These are phyloP conservation scores for Oreochromis grahami DNA, from an alignment of 2,797 vertebrate genomes.

Conservation along the genomic window DNA sequence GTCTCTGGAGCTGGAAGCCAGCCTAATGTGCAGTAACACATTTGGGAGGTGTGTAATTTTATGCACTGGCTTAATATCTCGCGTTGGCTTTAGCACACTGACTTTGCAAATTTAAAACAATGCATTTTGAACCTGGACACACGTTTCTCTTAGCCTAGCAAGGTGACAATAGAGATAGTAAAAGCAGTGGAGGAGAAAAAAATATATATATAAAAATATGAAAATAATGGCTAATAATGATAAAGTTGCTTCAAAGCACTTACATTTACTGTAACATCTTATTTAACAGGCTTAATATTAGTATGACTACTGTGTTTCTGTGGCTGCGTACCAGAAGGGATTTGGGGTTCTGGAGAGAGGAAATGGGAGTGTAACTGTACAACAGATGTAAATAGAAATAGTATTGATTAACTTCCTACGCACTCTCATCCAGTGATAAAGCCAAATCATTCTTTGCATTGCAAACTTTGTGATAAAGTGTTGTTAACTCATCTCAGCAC, in stretches of 20 bases:
- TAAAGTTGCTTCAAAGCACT: neutral
- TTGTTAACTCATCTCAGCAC: neutral
- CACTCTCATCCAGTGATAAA: neutral
- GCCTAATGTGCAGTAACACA: neutral
- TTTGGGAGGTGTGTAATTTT: neutral
- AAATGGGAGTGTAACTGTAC: neutral
- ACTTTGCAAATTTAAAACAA: neutral
- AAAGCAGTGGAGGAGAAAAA: neutral
- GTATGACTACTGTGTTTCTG: neutral
- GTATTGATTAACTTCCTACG: neutral
- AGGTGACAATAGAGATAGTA: neutral
- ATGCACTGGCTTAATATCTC: neutral
- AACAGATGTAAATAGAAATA: neutral
- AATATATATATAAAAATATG: neutral
- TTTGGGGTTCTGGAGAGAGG: neutral
- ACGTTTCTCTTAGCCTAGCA: neutral
- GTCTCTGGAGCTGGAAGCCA: neutral
- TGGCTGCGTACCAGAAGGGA: neutral
- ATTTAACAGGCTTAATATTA: neutral
- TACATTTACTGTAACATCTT: neutral
- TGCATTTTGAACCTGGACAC: neutral
- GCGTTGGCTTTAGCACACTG: neutral
- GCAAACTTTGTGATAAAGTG: neutral
- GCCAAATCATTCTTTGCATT: neutral
- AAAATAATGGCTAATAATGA: neutral